Conservation (phyloP, 2,113 vertebrate genomes). For the Fukomys damarensis region DNA sequence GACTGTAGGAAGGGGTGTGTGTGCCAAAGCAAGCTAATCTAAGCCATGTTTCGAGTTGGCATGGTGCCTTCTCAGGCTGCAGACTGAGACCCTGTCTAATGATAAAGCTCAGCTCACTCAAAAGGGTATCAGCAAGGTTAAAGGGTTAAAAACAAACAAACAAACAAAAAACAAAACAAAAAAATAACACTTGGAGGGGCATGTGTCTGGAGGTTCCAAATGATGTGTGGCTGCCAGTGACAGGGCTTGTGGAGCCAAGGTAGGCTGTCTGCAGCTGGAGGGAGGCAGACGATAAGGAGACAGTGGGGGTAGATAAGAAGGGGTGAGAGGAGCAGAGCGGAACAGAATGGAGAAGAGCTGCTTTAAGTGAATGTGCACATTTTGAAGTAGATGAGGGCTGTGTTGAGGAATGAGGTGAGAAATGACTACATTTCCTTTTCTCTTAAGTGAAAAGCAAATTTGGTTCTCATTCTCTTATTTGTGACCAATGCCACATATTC, state of each 20-base stretch:
- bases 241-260: constrained; percentile 58
- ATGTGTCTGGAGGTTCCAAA: constrained; percentile 74
- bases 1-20: not conserved
- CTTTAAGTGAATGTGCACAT: not conserved
- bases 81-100: constrained; percentile 57
- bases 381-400: not conserved
- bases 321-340: not conserved
- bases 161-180: not conserved
- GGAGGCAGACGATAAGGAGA: constrained; percentile 42
- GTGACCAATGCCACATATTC: not conserved
- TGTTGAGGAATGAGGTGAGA: not conserved
- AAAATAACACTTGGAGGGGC: constrained; percentile 63
- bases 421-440: not conserved
- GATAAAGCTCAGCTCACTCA: constrained; percentile 70
- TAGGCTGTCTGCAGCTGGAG: constrained; percentile 44
- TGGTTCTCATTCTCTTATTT: not conserved
- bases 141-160: constrained; percentile 64
- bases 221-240: constrained; percentile 69
- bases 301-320: not conserved
- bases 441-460: constrained; percentile 20
- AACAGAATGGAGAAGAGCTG: not conserved
- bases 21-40: constrained; percentile 35
- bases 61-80: constrained; percentile 60
- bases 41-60: constrained; percentile 53
- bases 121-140: constrained; percentile 73